phyloP scores from a whole-genome alignment of 2,797 vertebrate species.

The Nannoperca obscura region DNA sequence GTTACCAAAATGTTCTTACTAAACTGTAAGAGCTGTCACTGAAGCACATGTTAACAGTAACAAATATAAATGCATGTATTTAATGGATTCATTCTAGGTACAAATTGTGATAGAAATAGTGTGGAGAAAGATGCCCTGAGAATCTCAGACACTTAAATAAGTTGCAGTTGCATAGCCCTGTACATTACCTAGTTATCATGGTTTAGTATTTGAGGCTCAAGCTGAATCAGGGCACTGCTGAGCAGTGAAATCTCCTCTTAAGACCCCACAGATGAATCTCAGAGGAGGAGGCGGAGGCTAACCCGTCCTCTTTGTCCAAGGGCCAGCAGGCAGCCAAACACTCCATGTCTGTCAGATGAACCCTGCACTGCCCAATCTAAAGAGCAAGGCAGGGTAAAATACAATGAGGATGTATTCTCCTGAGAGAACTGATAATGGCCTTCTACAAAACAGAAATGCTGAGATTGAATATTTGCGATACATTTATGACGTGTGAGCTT shows the following conservation, averaged over 20 bases:
- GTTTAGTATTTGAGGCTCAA: constrained; percentile 43
- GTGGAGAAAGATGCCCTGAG: neutral
- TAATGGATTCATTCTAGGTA: constrained; percentile 17
- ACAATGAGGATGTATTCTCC: constrained; percentile 17
- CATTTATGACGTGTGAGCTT: constrained; percentile 18
- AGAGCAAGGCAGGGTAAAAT: neutral
- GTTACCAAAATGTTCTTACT: constrained; percentile 7
- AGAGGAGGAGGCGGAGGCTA: constrained; percentile 42
- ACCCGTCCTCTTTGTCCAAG: constrained; percentile 60
- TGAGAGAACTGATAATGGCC: constrained; percentile 21
- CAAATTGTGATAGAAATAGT: constrained; percentile 18
- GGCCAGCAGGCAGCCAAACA: constrained; percentile 62
- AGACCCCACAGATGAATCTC: constrained; percentile 68
- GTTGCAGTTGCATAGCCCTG: constrained; percentile 13
- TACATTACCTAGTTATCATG: constrained; percentile 32
- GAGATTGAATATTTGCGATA: constrained; percentile 26
- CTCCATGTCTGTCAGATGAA: constrained; percentile 67
- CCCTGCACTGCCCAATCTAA: constrained; percentile 40
- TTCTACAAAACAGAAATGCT: constrained; percentile 28
- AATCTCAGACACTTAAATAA: constrained; percentile 23
- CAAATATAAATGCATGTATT: neutral
- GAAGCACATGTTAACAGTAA: constrained; percentile 12
- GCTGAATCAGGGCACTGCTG: constrained; percentile 62
- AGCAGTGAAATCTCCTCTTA: constrained; percentile 68
- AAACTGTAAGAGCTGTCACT: constrained; percentile 2